phyloP scores from a whole-genome alignment of 2,888 invertebrate genomes.

The Melitaea athalia region DNA sequence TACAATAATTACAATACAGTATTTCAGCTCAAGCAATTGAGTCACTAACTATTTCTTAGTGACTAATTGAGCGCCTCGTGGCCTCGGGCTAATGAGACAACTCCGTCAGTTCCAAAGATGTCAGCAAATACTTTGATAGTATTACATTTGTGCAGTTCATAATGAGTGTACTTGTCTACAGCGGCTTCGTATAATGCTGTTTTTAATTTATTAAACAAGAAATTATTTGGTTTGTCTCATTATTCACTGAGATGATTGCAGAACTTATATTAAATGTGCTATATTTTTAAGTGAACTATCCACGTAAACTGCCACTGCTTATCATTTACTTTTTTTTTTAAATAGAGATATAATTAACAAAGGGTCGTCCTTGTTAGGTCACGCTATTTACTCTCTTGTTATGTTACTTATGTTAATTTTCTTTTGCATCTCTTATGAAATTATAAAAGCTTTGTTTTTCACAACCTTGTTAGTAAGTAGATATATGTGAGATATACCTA shows the following conservation, averaged over 20 bases:
- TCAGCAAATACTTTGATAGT: conserved; percentile 27
- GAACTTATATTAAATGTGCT: not conserved
- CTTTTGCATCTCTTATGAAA: too few relatives aligned
- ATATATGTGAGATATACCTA: too few relatives aligned
- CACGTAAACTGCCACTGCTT: too few relatives aligned
- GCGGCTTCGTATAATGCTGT: not conserved
- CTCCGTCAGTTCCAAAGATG: conserved; percentile 24
- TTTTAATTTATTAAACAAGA: not conserved
- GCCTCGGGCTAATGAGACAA: conserved; percentile 24
- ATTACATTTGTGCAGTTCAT: conserved; percentile 24
- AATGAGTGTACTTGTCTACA: conserved; percentile 13
- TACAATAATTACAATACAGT: not conserved
- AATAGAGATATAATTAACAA: too few relatives aligned
- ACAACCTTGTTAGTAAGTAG: too few relatives aligned
- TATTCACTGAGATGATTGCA: too few relatives aligned
- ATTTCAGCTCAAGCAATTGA: conserved; percentile 12
- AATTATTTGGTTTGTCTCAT: not conserved
- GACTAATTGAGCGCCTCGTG: conserved; percentile 25
- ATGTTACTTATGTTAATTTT: too few relatives aligned
- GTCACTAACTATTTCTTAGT: conserved; percentile 14
- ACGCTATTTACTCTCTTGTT: too few relatives aligned
- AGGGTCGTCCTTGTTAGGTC: too few relatives aligned
- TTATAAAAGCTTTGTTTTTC: too few relatives aligned
- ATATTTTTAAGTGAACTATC: too few relatives aligned
- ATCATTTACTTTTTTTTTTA: too few relatives aligned